Percentiles rank a stretch among this genome's conserved stretches.
Evolutionary conservation across 2,797 vertebrate species (phyloP).

Genomic region (Gephyroberyx darwinii): DNA sequence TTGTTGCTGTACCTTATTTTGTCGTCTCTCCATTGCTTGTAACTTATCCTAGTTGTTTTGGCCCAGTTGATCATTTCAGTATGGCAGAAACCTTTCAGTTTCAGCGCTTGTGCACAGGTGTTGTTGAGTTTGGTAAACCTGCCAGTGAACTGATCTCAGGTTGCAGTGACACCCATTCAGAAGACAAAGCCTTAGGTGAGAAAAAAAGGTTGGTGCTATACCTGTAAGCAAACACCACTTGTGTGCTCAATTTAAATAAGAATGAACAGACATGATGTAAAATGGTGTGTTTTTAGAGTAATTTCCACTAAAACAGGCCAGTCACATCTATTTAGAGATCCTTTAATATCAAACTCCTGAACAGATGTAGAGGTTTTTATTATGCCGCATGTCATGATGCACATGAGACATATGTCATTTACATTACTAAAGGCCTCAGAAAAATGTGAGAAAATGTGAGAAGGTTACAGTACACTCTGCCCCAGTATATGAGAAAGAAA

Average conservation of each 20-base stretch:
- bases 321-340: neutral
- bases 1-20: constrained; percentile 56
- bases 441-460: too few relatives aligned
- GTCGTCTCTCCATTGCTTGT: constrained; percentile 66
- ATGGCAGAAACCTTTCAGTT: neutral
- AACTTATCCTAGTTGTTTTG: constrained; percentile 27
- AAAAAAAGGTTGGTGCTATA: constrained; percentile 28
- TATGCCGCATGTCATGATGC: too few relatives aligned
- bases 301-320: neutral
- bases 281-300: too few relatives aligned
- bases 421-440: too few relatives aligned
- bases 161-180: constrained; percentile 34
- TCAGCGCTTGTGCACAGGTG: neutral
- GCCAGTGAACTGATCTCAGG: constrained; percentile 25
- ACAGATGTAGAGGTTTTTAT: too few relatives aligned
- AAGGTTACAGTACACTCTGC: too few relatives aligned
- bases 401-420: too few relatives aligned
- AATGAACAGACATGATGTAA: neutral
- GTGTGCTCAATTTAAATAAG: neutral
- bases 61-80: constrained; percentile 60
- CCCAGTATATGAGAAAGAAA: too few relatives aligned
- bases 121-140: constrained; percentile 40
- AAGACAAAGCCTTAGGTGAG: constrained; percentile 4
- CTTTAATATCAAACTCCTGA: too few relatives aligned
- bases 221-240: neutral